These are phyloP conservation scores for Drosophila anomalata DNA, from an alignment of 2,888 invertebrate species.

Conservation along the genomic window DNA sequence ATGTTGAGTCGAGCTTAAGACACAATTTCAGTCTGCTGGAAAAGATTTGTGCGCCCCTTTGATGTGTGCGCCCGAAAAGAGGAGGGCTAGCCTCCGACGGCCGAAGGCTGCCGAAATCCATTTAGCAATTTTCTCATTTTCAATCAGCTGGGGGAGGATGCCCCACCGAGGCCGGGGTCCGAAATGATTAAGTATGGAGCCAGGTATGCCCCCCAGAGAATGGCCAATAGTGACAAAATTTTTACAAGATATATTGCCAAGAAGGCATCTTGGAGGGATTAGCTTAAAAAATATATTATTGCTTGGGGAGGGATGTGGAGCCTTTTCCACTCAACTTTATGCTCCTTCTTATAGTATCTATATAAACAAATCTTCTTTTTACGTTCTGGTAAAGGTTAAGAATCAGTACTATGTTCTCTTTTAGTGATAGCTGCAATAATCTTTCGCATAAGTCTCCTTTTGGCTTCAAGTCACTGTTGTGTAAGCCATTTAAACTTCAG, in stretches of 20 bases:
- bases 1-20: slow-evolving; percentile 75
- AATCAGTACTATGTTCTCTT: neutral
- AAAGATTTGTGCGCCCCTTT: slow-evolving; percentile 59
- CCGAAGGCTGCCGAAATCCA: slow-evolving; percentile 55
- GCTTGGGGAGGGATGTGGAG: neutral
- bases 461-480: slow-evolving; percentile 11
- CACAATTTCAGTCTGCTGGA: slow-evolving; percentile 66
- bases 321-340: no score
- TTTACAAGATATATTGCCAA: neutral
- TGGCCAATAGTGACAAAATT: slow-evolving; percentile 7
- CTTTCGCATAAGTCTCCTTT: slow-evolving; percentile 11
- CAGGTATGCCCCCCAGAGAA: slow-evolving; percentile 17
- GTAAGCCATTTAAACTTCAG: slow-evolving; percentile 16
- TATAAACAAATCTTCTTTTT: no score
- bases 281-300: neutral
- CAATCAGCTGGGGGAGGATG: slow-evolving; percentile 37
- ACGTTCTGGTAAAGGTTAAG: no score
- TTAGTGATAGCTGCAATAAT: neutral
- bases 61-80: slow-evolving; percentile 54
- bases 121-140: slow-evolving; percentile 58
- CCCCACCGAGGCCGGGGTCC: neutral
- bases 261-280: neutral
- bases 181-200: slow-evolving; percentile 32
- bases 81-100: slow-evolving; percentile 4
- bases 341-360: no score